Percentiles rank a stretch among this genome's conserved stretches.
Conservation (phyloP, 2,797 vertebrate species). For the Myotis daubentonii region DNA sequence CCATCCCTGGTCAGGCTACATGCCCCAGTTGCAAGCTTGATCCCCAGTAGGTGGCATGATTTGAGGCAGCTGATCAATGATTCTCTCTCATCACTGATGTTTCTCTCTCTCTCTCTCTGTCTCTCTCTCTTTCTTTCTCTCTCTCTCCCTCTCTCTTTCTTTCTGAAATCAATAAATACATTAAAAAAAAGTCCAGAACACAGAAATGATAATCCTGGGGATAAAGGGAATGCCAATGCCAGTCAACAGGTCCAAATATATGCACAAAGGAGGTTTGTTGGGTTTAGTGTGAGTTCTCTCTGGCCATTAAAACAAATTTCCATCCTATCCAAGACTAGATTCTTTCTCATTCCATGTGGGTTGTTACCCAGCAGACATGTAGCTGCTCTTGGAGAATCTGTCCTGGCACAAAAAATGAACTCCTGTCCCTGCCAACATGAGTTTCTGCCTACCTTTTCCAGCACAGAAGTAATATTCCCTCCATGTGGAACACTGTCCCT, state of each 20-base stretch:
- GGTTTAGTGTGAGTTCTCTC: neutral
- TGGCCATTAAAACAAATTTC: neutral
- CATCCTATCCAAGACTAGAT: neutral
- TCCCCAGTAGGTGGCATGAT: no score
- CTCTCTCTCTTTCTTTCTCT: no score
- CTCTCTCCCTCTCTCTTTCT: no score
- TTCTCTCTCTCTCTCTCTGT: no score
- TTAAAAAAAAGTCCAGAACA: no score
- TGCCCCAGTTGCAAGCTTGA: no score
- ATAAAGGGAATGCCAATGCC: neutral
- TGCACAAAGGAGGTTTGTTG: neutral
- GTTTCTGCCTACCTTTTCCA: neutral
- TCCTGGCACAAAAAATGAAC: neutral
- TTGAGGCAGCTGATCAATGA: no score
- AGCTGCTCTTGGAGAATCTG: neutral
- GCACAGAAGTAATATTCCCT: neutral
- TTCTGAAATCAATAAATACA: no score
- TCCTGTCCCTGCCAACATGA: neutral
- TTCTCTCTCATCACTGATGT: no score
- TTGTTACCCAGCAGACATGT: neutral
- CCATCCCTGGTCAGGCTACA: no score
- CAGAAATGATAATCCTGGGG: neutral
- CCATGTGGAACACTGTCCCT: neutral
- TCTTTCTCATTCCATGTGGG: neutral
- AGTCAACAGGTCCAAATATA: neutral